These are phyloP conservation scores for Drosophila micromelanica DNA, from an alignment of 1,140 invertebrate genomes.

Conservation along the genomic window DNA sequence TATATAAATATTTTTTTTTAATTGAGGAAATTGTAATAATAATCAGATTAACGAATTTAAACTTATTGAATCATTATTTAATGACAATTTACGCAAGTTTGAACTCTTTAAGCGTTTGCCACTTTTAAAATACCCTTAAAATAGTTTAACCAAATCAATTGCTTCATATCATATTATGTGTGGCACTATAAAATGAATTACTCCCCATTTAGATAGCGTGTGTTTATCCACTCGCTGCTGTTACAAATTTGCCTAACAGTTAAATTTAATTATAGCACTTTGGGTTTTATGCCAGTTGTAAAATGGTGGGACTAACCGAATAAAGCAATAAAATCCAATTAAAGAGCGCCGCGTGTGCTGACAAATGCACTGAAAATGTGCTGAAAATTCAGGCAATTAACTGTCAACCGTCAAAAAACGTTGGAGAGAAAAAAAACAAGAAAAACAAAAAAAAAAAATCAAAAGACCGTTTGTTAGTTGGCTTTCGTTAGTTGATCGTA, in stretches of 20 bases:
- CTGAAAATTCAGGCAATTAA: constrained; percentile 65
- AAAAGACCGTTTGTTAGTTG: constrained; percentile 5
- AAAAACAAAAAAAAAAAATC: neutral
- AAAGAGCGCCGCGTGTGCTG: constrained; percentile 15
- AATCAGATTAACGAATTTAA: too few relatives aligned
- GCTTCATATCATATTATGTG: neutral
- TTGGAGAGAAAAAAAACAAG: neutral
- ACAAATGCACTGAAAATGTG: constrained; percentile 48
- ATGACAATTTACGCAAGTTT: too few relatives aligned
- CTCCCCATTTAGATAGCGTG: too few relatives aligned
- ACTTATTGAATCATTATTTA: too few relatives aligned
- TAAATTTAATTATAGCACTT: constrained; percentile 18
- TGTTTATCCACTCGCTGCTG: too few relatives aligned
- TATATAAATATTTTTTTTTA: too few relatives aligned
- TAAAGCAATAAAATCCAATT: constrained; percentile 13
- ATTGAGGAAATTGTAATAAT: too few relatives aligned
- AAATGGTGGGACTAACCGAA: neutral
- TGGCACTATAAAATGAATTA: too few relatives aligned
- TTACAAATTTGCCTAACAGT: constrained; percentile 14
- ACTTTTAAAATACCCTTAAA: too few relatives aligned
- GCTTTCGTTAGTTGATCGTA: constrained; percentile 64
- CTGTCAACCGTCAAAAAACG: constrained; percentile 53
- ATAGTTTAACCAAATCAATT: too few relatives aligned
- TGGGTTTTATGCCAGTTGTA: neutral
- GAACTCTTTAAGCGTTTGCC: too few relatives aligned